These are phyloP conservation scores for Arge pagana DNA, from an alignment of 2,888 invertebrate genomes.

Conservation along the genomic window DNA sequence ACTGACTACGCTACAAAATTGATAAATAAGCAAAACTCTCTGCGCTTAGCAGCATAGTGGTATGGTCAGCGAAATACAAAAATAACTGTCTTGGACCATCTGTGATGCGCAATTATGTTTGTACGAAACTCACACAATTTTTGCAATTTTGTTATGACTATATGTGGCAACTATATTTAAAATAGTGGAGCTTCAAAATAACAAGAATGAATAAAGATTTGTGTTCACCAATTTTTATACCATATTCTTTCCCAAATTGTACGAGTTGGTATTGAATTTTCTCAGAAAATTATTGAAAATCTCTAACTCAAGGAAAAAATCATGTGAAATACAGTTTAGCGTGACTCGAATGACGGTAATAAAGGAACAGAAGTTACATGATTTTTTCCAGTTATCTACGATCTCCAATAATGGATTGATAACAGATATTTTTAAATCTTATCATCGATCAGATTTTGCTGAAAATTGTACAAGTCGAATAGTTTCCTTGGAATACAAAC, in stretches of 20 bases:
- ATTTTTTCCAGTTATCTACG: too few relatives aligned
- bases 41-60: neutral
- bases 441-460: too few relatives aligned
- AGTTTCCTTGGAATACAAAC: too few relatives aligned
- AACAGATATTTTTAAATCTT: too few relatives aligned
- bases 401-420: too few relatives aligned
- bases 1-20: constrained; percentile 11
- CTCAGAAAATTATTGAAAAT: too few relatives aligned
- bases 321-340: too few relatives aligned
- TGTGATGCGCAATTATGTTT: constrained; percentile 12
- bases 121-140: constrained; percentile 26
- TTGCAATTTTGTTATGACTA: constrained; percentile 36
- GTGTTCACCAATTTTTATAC: constrained; percentile 35
- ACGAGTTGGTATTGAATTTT: too few relatives aligned
- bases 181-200: constrained; percentile 38
- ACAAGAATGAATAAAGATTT: constrained; percentile 40
- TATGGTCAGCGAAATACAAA: neutral
- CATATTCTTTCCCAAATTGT: neutral
- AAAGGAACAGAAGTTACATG: too few relatives aligned
- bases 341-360: too few relatives aligned
- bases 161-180: constrained; percentile 34
- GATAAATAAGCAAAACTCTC: neutral
- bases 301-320: too few relatives aligned
- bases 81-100: constrained; percentile 11
- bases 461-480: too few relatives aligned